Conservation (phyloP, 2,113 vertebrate genomes). For the Himantopus leucocephalus region DNA sequence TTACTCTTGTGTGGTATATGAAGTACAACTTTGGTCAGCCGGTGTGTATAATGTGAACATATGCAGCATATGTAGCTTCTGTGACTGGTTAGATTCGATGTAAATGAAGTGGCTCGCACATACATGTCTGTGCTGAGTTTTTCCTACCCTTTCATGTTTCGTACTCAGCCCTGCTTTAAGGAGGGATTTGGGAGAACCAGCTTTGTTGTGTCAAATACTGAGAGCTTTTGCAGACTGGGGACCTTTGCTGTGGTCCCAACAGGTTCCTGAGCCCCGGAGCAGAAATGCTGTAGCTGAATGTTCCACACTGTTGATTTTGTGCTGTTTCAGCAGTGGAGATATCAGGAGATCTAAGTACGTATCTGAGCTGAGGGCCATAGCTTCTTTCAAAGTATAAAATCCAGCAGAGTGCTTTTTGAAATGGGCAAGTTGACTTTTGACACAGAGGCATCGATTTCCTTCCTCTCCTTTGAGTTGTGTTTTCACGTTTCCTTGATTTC, state of each 20-base stretch:
- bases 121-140: not conserved
- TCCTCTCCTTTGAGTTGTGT: not conserved
- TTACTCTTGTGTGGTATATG: fast-evolving
- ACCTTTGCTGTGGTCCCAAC: fast-evolving
- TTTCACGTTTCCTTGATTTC: not conserved
- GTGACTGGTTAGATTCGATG: not conserved
- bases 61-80: not conserved
- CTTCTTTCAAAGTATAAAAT: not conserved
- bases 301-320: fast-evolving
- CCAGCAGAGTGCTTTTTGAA: not conserved
- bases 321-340: not conserved
- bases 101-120: fast-evolving
- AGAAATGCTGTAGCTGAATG: not conserved
- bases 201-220: not conserved
- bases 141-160: not conserved
- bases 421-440: not conserved
- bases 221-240: not conserved
- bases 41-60: not conserved
- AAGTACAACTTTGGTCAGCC: not conserved
- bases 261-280: not conserved
- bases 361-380: not conserved
- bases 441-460: not conserved
- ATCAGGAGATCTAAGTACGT: not conserved
- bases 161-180: not conserved
- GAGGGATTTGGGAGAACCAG: not conserved